A percentile compares a stretch with the other conserved stretches of the same genome.
Evolutionary conservation across 2,797 vertebrate species (phyloP).

Genomic region (Moxostoma hubbsi): DNA sequence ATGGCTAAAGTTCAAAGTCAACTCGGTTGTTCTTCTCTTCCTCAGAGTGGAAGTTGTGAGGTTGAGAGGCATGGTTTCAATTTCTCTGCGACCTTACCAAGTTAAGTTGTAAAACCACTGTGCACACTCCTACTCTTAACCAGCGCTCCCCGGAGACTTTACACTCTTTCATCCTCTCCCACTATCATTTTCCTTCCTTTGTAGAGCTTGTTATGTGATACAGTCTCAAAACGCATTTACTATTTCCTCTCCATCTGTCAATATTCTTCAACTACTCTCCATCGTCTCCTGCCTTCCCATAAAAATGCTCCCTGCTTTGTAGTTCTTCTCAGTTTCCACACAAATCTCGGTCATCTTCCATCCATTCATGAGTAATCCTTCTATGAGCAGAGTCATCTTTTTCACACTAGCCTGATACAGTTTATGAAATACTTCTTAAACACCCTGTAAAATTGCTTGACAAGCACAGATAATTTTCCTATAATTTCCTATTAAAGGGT

Average conservation of each 20-base stretch:
- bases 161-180: slow-evolving; percentile 21
- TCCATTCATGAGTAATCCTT: not conserved
- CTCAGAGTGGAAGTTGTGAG: slow-evolving; percentile 16
- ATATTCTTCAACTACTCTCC: slow-evolving; percentile 2
- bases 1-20: slow-evolving; percentile 44
- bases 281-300: slow-evolving; percentile 12
- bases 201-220: not conserved
- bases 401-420: not conserved
- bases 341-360: not conserved
- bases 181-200: slow-evolving; percentile 1
- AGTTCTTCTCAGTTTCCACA: slow-evolving; percentile 16
- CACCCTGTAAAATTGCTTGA: not conserved
- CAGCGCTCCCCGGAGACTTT: slow-evolving; percentile 53
- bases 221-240: slow-evolving; percentile 3
- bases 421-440: not conserved
- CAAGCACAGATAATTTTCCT: not conserved
- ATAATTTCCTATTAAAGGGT: not conserved
- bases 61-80: slow-evolving; percentile 64
- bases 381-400: not conserved
- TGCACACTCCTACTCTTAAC: slow-evolving; percentile 60
- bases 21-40: slow-evolving; percentile 24
- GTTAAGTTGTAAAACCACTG: slow-evolving; percentile 72
- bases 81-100: slow-evolving; percentile 63
- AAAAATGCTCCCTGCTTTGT: not conserved
- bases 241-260: slow-evolving; percentile 28